A percentile compares a stretch with the other conserved stretches of the same genome.
These are phyloP conservation scores for Drosophila conformis DNA, from an alignment of 2,888 invertebrate species.

Conservation along the genomic window DNA sequence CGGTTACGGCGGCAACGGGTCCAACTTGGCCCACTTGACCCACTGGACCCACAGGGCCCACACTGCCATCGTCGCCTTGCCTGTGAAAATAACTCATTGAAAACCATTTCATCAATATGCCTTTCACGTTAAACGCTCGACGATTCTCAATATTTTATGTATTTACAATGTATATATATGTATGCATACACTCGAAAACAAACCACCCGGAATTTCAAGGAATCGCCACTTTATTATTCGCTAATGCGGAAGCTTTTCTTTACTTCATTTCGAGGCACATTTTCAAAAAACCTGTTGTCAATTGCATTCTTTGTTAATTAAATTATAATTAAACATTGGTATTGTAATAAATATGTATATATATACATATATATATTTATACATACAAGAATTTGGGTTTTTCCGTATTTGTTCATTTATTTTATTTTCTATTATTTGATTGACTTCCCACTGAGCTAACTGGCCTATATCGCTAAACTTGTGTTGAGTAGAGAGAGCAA, in stretches of 20 bases:
- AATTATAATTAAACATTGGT: background rate
- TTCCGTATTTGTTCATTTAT: too few species aligned
- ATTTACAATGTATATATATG: background rate
- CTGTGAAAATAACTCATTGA: slow-evolving; percentile 49
- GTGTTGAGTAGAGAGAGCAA: too few species aligned
- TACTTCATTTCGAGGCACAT: background rate
- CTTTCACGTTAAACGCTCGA: background rate
- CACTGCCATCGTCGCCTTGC: slow-evolving; percentile 84
- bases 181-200: background rate
- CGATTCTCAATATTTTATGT: background rate
- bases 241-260: background rate
- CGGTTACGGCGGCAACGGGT: slow-evolving; percentile 83
- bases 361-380: background rate
- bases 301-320: background rate
- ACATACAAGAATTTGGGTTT: background rate
- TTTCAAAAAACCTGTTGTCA: background rate
- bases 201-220: background rate
- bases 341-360: background rate
- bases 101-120: slow-evolving; percentile 20
- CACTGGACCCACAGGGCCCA: slow-evolving; percentile 76
- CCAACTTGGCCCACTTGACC: slow-evolving; percentile 80
- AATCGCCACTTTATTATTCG: background rate
- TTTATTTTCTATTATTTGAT: too few species aligned
- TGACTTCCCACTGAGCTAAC: too few species aligned
- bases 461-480: too few species aligned